Conservation (phyloP, 1,140 invertebrate species). For the Bilobella aurantiaca region DNA sequence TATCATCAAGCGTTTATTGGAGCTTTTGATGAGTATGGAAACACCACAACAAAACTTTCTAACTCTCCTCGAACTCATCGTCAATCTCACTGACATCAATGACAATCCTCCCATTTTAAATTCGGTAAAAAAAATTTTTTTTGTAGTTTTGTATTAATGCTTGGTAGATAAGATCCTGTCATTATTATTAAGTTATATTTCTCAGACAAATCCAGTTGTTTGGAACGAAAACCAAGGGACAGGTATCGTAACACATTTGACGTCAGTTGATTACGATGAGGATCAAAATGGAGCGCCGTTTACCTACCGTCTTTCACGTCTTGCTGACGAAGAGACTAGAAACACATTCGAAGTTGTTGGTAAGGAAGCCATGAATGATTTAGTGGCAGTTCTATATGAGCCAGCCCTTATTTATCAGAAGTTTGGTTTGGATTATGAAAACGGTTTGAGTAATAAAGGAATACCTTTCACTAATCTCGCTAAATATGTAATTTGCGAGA, state of each 20-base stretch:
- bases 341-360: not conserved
- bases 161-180: no score
- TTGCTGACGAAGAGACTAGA: constrained; percentile 42
- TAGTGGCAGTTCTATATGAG: not conserved
- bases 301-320: constrained; percentile 55
- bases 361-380: not conserved
- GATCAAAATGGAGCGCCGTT: constrained; percentile 70
- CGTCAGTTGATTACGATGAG: constrained; percentile 65
- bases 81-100: constrained; percentile 72
- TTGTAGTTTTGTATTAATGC: no score
- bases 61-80: constrained; percentile 56
- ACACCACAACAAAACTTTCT: constrained; percentile 46
- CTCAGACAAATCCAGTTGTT: constrained; percentile 58
- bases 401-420: no score
- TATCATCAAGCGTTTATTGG: constrained; percentile 72
- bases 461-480: no score
- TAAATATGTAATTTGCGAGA: no score
- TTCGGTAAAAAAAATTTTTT: constrained; percentile 46
- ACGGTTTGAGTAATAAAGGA: no score
- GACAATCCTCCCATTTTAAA: constrained; percentile 79
- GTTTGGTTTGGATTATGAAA: no score
- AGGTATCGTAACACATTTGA: constrained; percentile 55
- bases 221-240: constrained; percentile 67
- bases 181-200: no score
- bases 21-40: constrained; percentile 67